Base-by-base conservation (phyloP, 1,140 invertebrate genomes). In the Latrodectus geometricus region DNA sequence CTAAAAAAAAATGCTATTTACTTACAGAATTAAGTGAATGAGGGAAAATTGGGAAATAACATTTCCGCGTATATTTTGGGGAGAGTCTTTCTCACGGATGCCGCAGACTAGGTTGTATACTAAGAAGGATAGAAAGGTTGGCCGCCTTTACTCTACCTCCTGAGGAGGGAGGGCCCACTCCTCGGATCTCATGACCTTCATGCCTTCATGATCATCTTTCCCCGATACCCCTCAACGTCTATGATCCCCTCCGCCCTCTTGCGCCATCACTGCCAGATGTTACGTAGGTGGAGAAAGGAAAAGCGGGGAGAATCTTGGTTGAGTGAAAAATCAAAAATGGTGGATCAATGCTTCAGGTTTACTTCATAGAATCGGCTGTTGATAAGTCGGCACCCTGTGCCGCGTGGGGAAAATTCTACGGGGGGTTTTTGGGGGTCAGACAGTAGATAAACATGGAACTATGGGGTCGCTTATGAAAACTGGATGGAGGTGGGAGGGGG, bases 291-390 rank as follows among this genome's bases (percentile, higher is more conserved):
- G 50, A 66, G 65, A 65, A 54, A 49, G 70, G 35, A 56, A 68
- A 8, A 61, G 23, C 8, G 35, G 35, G 35, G 5, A 5, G 35
- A 35, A 35, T 35, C 35, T 35, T 5, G 35, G 35, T 35, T 21
- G 9, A 65, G 35, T 70, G 80, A 61, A 73, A 61, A 75, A 84
- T 84, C 72, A 76, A 73, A 35, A 82, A 82, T 72, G 79, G 68
- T 48, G 81, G 81, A 83, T 84, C 82, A 70, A 84, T 84, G 49
- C 54, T 73, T 50, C 50, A 61, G 48, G n/a, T 72, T 84, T 35
- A 75, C 61, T 76, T 84, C 73, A 76, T 76, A 65, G 23, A 61
- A 14, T 21, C 52, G 69, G n/a, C 69, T 54, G 80, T 61, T 74
- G 72, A 73, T 73, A 49, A 49, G 70, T 73, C 48, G 70, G 23